Evolutionary conservation across 2,888 invertebrate genomes (phyloP), one percentile per base, ranked within the genome.

Genomic region (Phasia obesa): DNA sequence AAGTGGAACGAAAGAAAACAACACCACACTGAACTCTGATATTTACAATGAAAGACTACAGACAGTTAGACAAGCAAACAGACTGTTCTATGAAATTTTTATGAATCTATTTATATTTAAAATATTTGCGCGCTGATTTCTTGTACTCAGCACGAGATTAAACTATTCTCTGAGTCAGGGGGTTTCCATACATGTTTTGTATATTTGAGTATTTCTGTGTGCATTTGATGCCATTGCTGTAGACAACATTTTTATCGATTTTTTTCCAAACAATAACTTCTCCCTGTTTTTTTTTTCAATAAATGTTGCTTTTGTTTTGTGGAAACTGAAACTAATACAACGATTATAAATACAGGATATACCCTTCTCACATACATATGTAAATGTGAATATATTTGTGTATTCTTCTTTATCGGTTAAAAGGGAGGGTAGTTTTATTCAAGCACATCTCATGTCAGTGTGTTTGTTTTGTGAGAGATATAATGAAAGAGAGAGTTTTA

Each of bases 181-280:
- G 6, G 44, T 27, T 17, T 35, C 2, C 55, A 17, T 38, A 57
- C 21, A 19, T 55, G n/a, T 23, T 9, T 25, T 47, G 9, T 15
- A 6, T 25, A 17, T 19, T 5, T 25, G 31, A 55, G 2, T 62
- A n/a, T n/a, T n/a, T n/a, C n/a, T n/a, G n/a, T 49, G 17, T 49
- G 17, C 17, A 47, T 69, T 57, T 27, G 42, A 51, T 38, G 27
- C 21, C 53, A 70, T 59, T 65, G 51, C 42, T 47, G 70, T 53
- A 64, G 69, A 77, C 73, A 70, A 59, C 6, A 64, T 74, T 55
- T 76, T 76, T 84, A 84, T 85, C 65, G 84, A 85, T 85, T 85
- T 82, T 82, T 65, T 57, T 53, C 1, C 5, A 38, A 25, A 51
- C 69, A 77, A 59, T 59, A 35, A 49, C 65, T 80, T 53, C 84